Conservation (phyloP, 2,113 vertebrate species). For the Pteronura brasiliensis region DNA sequence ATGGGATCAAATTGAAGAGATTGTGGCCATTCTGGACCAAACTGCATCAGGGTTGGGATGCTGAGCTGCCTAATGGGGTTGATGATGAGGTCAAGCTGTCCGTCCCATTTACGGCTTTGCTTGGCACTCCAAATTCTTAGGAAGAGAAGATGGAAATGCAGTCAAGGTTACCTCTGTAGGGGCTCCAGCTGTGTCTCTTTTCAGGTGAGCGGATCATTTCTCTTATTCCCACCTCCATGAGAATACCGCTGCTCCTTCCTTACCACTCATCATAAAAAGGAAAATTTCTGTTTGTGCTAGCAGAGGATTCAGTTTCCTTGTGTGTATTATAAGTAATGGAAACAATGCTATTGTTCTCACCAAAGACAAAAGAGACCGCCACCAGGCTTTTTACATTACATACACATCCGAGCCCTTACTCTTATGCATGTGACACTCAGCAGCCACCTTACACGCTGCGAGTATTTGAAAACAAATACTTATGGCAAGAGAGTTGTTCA, state of each 20-base stretch:
- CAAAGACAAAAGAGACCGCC: background rate
- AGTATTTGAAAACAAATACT: slow-evolving; percentile 41
- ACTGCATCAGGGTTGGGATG: background rate
- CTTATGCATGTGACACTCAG: background rate
- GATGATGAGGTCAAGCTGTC: background rate
- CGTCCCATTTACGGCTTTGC: background rate
- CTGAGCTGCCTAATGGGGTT: background rate
- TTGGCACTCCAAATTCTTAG: background rate
- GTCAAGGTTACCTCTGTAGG: background rate
- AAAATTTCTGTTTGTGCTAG: background rate
- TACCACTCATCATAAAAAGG: background rate
- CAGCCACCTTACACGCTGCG: background rate
- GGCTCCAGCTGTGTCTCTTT: background rate
- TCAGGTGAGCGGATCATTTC: background rate
- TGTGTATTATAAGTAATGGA: background rate
- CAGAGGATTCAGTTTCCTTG: background rate
- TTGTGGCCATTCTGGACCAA: background rate
- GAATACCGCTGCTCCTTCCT: background rate
- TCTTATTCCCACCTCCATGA: background rate
- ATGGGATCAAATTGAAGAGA: background rate
- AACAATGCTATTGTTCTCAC: background rate
- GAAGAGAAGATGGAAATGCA: background rate
- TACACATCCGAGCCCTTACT: background rate
- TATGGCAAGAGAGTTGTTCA: slow-evolving; percentile 31
- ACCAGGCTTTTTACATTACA: too few relatives aligned